phyloP scores from a whole-genome alignment of 1,140 invertebrate genomes.

The Mesaphorura yosii region DNA sequence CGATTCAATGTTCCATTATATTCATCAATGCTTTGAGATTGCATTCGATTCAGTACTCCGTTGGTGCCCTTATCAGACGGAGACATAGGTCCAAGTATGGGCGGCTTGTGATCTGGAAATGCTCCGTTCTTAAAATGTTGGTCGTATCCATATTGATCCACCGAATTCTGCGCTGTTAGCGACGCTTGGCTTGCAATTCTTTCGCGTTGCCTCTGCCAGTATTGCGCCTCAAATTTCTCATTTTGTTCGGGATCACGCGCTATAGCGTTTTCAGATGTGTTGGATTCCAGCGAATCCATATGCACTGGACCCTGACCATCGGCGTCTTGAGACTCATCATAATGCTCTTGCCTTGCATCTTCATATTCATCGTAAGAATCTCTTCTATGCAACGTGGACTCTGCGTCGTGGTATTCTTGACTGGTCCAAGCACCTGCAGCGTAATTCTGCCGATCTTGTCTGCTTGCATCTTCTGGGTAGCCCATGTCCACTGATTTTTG shows the following conservation, averaged over 20 bases:
- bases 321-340: slow-evolving; percentile 10
- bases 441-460: not conserved
- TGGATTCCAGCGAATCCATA: slow-evolving; percentile 30
- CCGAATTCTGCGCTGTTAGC: slow-evolving; percentile 12
- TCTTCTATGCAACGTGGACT: slow-evolving; percentile 1
- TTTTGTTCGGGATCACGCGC: slow-evolving; percentile 22
- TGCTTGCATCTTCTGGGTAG: not conserved
- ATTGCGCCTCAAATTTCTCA: slow-evolving; percentile 30
- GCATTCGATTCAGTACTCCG: too few relatives aligned
- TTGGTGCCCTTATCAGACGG: not conserved
- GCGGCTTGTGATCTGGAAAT: too few relatives aligned
- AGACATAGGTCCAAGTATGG: not conserved
- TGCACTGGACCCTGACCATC: slow-evolving; percentile 20
- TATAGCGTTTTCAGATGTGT: slow-evolving; percentile 19
- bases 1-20: not conserved
- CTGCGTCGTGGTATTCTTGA: slow-evolving; percentile 8
- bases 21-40: not conserved
- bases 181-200: slow-evolving; percentile 28
- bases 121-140: not conserved
- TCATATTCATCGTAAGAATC: slow-evolving; percentile 12
- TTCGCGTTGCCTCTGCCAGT: slow-evolving; percentile 30
- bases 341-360: slow-evolving; percentile 15
- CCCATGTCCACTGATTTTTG: slow-evolving; percentile 18
- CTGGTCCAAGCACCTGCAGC: not conserved
- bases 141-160: slow-evolving; percentile 18